phyloP scores from a whole-genome alignment of 2,888 invertebrate species.

The Drosophila falleni region DNA sequence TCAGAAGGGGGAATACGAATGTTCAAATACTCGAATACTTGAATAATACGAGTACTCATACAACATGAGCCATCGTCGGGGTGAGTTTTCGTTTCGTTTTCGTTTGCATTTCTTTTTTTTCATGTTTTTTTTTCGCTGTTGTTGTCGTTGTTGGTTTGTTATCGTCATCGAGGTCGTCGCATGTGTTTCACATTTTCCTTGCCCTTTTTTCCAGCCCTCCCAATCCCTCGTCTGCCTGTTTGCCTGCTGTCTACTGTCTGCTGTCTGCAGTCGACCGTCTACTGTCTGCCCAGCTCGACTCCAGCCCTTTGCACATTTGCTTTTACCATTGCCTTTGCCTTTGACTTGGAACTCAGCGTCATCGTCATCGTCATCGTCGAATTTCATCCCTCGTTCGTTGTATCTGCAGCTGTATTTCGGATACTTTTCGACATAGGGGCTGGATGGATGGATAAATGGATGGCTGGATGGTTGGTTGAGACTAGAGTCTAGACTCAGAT shows the following conservation, averaged over 20 bases:
- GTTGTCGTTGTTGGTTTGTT: conserved; percentile 58
- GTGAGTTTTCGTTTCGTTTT: conserved; percentile 73
- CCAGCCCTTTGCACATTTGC: conserved; percentile 23
- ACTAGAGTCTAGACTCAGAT: conserved; percentile 55
- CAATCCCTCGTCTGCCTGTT: conserved; percentile 46
- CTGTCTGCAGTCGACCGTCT: conserved; percentile 21
- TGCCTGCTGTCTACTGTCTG: conserved; percentile 42
- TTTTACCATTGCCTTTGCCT: conserved; percentile 11
- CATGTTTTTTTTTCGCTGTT: conserved; percentile 42
- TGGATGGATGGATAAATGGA: not conserved
- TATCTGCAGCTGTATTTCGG: conserved; percentile 69
- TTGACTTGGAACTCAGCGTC: conserved; percentile 40
- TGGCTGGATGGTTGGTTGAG: conserved; percentile 3
- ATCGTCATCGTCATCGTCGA: conserved; percentile 39
- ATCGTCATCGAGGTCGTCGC: conserved; percentile 79
- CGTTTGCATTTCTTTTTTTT: conserved; percentile 49
- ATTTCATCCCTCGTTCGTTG: conserved; percentile 67
- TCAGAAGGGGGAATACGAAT: conserved; percentile 28
- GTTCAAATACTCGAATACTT: conserved; percentile 8
- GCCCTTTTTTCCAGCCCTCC: conserved; percentile 60
- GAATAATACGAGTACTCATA: conserved; percentile 23
- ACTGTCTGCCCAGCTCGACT: conserved; percentile 16
- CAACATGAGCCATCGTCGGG: conserved; percentile 47
- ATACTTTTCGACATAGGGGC: conserved; percentile 67
- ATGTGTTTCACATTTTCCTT: conserved; percentile 80